Conservation (phyloP, 2,797 vertebrate genomes). For the Zenarchopterus dispar region DNA sequence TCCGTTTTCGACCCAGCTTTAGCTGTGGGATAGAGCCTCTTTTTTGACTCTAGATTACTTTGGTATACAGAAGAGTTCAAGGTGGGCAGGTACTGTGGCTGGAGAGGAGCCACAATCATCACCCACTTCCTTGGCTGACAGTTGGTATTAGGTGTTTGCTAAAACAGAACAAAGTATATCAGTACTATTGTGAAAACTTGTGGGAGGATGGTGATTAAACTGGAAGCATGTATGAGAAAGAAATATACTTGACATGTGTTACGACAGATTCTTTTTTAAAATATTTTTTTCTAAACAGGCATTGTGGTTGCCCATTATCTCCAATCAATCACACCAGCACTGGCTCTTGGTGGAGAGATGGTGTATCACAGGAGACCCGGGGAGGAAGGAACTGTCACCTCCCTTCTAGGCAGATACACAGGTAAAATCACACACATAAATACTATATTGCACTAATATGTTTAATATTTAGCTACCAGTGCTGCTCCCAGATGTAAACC, state of each 20-base stretch:
- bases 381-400: conserved; percentile 91
- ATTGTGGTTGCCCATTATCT: conserved; percentile 91
- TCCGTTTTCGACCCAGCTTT: no score
- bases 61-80: no score
- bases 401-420: conserved; percentile 89
- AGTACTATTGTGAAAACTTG: no score
- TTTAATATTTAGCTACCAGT: background rate
- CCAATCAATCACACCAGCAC: conserved; percentile 87
- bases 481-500: no score
- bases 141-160: no score
- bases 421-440: conserved; percentile 63
- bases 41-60: no score
- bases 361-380: conserved; percentile 91
- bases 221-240: background rate
- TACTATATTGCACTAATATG: background rate
- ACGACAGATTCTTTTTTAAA: background rate
- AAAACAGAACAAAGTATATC: no score
- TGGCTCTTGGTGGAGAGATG: conserved; percentile 91
- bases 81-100: no score
- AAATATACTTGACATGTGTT: background rate
- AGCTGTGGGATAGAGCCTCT: no score
- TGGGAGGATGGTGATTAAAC: no score
- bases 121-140: no score
- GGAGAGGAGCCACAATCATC: no score
- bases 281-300: conserved; percentile 43